Base-by-base conservation (phyloP, 2,888 invertebrate species). In the Nomada hirtipes region DNA sequence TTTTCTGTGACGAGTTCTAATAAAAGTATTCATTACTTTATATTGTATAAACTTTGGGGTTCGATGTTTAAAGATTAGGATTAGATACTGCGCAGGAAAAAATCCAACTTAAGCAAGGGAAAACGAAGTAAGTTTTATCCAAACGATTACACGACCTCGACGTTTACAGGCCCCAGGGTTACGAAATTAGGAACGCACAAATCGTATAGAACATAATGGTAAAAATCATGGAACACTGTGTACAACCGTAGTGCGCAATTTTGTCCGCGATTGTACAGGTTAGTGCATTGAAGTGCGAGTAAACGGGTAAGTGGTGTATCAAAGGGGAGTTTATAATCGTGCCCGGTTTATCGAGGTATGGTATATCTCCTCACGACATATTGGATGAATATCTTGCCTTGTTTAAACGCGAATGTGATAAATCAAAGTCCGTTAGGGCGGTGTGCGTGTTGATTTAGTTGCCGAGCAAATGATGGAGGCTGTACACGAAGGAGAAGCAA, bases 351-450 rank as follows among this genome's bases (percentile, higher is more conserved):
- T 63, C 18, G 69, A 44, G 59, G 42, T 7, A 59, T 47, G 50
- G 42, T 53, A 57, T 69, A 75, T 63, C 63, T 63, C 61, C n/a
- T 1, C 36, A 36, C 55, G 73, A 61, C 47, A 73, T 20, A 42
- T 42, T 29, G 55, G 26, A 53, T 50, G 61, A 61, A 74, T 57
- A 18, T 68, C 20, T 36, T 13, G 44, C 4, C 36, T 53, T 47
- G 50, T 79, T 69, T 44, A 36, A 53, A 15, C 59, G 18, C 4
- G n/a, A 23, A n/a, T 42, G 26, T 20, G 18, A 55, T 79, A 79
- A 75, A 79, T 79, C 69, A 75, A 69, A 18, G 55, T n/a, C 23
- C 10, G 67, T 42, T 55, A 11, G n/a, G 13, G n/a, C 44, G 50
- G 2, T 13, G 36, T 7, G 42, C 64, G 72, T 52, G 50, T 55